Conservation (phyloP, 2,797 vertebrate species). For the Hippocampus kuda region DNA sequence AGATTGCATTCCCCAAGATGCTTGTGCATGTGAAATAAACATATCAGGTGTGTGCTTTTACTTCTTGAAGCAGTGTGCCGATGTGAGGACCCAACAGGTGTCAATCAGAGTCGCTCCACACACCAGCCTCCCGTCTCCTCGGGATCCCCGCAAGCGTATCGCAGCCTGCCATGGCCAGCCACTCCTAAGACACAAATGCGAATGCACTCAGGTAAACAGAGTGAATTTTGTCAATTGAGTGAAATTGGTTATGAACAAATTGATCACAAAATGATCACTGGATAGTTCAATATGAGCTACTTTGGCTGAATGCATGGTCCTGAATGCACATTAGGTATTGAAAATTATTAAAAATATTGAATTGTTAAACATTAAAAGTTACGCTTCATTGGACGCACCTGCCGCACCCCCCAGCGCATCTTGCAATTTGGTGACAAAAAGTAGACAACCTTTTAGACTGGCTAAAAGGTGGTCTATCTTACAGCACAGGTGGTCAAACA, state of each 20-base stretch:
- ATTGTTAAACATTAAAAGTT: background rate
- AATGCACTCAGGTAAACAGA: background rate
- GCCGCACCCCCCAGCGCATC: too few species aligned
- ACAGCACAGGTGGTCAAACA: too few species aligned
- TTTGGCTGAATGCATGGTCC: background rate
- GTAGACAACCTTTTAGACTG: too few species aligned
- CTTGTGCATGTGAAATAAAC: background rate
- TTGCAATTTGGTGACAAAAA: too few species aligned
- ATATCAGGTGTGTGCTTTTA: slow-evolving; percentile 31
- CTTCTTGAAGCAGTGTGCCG: slow-evolving; percentile 98
- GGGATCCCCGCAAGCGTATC: slow-evolving; percentile 78
- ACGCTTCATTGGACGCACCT: too few species aligned
- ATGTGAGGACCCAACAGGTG: slow-evolving; percentile 95
- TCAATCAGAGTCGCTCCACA: slow-evolving; percentile 93
- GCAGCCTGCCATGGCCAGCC: slow-evolving; percentile 98
- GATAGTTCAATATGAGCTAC: too few species aligned
- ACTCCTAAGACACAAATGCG: slow-evolving; percentile 61
- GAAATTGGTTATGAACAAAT: background rate
- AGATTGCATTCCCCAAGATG: background rate
- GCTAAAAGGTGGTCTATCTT: too few species aligned
- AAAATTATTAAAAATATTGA: too few species aligned
- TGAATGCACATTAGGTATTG: background rate
- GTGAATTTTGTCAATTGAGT: background rate
- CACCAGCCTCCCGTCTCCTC: slow-evolving; percentile 83
- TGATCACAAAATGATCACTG: background rate